Evolutionary conservation across 2,797 vertebrate species (phyloP), one percentile per base, ranked within the genome.

Genomic region (Megaceryle alcyon): DNA sequence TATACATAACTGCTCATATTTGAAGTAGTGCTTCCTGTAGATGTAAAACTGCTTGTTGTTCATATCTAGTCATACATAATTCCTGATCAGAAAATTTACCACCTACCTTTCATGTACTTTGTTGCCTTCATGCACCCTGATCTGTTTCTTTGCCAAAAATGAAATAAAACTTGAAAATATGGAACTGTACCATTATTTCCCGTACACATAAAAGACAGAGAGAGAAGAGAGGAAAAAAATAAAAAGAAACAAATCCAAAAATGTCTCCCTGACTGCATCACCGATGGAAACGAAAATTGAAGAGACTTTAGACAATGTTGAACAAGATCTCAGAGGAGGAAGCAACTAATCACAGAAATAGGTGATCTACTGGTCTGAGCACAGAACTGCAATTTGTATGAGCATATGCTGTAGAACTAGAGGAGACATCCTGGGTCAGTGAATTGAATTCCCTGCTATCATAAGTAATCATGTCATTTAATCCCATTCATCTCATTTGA

Each of bases 381-480:
- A 73, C 39, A 86, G 86, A 92, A 68, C 53, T 81, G 49, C 1
- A 7, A 78, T 80, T 90, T 86, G 70, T 81, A 49, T 13, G 56
- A 88, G 76, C 93, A 92, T 82, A 95, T 90, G 72, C 82, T 88
- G 82, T 44, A 90, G 65, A 91, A 88, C 94, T 75, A 86, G 69
- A 91, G 53, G 65, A 95, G 85, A 86, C 82, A 94, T 91, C 82
- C 65, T 92, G 95, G 96, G 95, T 95, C 96, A 96, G 54, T 94
- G 90, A 95, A 94, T 95, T 73, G 90, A 95, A 92, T 92, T 94
- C 95, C 65, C 85, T 86, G 80, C 80, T 90, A 96, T 96, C 94
- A 60, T 91, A 96, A 95, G 82, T 95, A 96, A 96, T 96, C 95
- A 96, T 91, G 85, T 95, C 91, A 86, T 94, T 88, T 94, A 96